These are phyloP conservation scores for Phocides pigmalion DNA, from an alignment of 1,140 invertebrate species.

Conservation along the genomic window DNA sequence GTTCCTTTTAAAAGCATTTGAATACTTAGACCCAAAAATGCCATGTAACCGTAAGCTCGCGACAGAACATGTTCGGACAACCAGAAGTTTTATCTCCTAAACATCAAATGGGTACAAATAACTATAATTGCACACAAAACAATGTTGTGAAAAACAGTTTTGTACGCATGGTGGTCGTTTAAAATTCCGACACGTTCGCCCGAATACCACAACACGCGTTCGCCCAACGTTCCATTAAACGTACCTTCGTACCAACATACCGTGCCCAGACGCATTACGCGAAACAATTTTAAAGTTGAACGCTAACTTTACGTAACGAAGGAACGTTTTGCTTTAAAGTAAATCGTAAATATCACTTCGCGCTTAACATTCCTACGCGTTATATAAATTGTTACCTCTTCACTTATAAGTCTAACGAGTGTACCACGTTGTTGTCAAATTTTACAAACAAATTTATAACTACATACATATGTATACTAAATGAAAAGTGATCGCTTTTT, in stretches of 20 bases:
- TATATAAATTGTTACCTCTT: not conserved
- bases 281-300: slow-evolving; percentile 15
- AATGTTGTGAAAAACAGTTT: not conserved
- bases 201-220: slow-evolving; percentile 9
- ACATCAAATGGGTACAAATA: not conserved
- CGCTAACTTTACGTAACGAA: slow-evolving; percentile 6
- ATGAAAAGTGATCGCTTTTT: too few relatives aligned
- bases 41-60: not conserved
- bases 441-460: too few relatives aligned
- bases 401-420: too few relatives aligned
- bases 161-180: not conserved
- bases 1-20: too few relatives aligned
- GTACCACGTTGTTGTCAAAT: too few relatives aligned
- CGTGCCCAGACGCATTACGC: not conserved
- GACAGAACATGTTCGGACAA: not conserved
- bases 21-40: too few relatives aligned
- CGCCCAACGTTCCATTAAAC: slow-evolving; percentile 20
- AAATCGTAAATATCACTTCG: slow-evolving; percentile 8
- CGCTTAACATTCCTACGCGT: not conserved
- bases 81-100: not conserved
- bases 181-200: slow-evolving; percentile 20
- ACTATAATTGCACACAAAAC: not conserved
- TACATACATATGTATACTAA: too few relatives aligned
- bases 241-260: slow-evolving; percentile 12
- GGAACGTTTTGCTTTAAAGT: not conserved